Conservation (phyloP, 2,113 vertebrate species). For the Callionymus lyra region DNA sequence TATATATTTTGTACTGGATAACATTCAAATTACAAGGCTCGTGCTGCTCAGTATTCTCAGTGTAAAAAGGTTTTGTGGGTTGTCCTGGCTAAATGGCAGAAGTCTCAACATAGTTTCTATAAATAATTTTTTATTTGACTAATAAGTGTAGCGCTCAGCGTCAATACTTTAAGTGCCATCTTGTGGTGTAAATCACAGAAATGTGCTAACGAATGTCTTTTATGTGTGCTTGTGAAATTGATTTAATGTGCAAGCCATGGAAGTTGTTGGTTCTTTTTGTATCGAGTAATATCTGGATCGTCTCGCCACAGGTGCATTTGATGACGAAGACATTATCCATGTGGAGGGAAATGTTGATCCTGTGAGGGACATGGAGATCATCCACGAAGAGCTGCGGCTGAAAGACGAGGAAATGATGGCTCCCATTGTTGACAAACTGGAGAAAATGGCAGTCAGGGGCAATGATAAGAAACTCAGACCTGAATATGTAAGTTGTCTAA, state of each 20-base stretch:
- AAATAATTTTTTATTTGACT: too few relatives aligned
- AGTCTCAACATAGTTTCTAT: too few relatives aligned
- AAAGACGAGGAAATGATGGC: slow-evolving; percentile 92
- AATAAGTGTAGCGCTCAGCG: too few relatives aligned
- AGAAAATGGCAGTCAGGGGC: slow-evolving; percentile 91
- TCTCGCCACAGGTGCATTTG: slow-evolving; percentile 74
- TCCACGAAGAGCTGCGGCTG: slow-evolving; percentile 91
- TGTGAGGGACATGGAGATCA: slow-evolving; percentile 82
- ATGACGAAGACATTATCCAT: slow-evolving; percentile 96
- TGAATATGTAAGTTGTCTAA: slow-evolving; percentile 81
- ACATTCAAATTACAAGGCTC: too few relatives aligned
- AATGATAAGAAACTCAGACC: slow-evolving; percentile 96
- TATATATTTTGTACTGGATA: too few relatives aligned
- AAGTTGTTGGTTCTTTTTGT: background rate
- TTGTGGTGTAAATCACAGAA: too few relatives aligned
- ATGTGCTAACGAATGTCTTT: background rate
- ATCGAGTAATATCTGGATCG: too few relatives aligned
- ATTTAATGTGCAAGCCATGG: background rate
- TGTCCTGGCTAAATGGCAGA: too few relatives aligned
- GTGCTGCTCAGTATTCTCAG: too few relatives aligned
- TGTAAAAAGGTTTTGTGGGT: too few relatives aligned
- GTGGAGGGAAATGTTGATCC: slow-evolving; percentile 94
- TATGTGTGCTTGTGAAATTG: background rate
- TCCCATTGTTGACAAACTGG: slow-evolving; percentile 89
- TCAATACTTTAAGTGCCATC: too few relatives aligned